phyloP scores from a whole-genome alignment of 1,140 invertebrate genomes.

The Microvelia longipes region DNA sequence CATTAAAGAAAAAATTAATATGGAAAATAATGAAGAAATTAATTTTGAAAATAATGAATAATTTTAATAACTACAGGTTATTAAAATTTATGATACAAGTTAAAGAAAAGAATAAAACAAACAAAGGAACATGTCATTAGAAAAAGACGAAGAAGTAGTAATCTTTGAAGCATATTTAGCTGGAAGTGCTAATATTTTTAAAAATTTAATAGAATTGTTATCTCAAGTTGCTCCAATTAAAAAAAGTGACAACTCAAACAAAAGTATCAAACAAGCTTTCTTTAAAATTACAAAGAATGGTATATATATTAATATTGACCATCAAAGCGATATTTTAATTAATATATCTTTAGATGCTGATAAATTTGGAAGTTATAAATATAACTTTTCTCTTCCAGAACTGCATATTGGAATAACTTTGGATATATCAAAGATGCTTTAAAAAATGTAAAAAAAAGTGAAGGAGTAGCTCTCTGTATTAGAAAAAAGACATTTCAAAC shows the following conservation, averaged over 20 bases:
- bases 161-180: neutral
- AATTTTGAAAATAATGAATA: neutral
- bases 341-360: neutral
- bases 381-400: neutral
- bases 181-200: neutral
- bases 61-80: neutral
- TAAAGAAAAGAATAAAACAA: neutral
- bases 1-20: neutral
- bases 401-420: neutral
- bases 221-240: neutral
- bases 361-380: neutral
- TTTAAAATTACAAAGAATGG: neutral
- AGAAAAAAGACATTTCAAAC: neutral
- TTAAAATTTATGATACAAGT: neutral
- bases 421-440: neutral
- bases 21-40: neutral
- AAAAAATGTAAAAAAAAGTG: neutral
- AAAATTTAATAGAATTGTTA: neutral
- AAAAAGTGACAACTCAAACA: neutral
- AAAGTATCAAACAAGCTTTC: neutral
- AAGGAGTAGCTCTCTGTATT: neutral
- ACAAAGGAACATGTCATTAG: neutral
- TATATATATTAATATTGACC: neutral
- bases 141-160: neutral
- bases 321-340: neutral